phyloP scores from a whole-genome alignment of 1,140 invertebrate species.

The Scaptomyza pallida region DNA sequence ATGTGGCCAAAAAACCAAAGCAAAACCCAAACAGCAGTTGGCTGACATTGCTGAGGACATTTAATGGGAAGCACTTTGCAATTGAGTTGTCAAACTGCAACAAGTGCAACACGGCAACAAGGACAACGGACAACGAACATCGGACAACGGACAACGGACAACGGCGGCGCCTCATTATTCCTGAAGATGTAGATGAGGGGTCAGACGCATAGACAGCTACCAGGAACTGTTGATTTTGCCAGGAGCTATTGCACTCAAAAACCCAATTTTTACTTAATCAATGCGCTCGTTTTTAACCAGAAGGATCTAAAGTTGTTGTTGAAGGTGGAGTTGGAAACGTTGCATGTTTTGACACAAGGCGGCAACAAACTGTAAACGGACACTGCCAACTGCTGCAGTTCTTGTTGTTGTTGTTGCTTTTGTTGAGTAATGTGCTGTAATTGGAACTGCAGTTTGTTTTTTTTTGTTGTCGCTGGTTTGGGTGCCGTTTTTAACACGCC shows the following conservation, averaged over 20 bases:
- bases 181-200: slow-evolving; percentile 21
- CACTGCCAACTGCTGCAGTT: slow-evolving; percentile 24
- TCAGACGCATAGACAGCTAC: slow-evolving; percentile 10
- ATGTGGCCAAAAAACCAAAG: slow-evolving; percentile 26
- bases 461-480: slow-evolving; percentile 8
- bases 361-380: slow-evolving; percentile 49
- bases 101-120: slow-evolving; percentile 3
- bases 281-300: slow-evolving; percentile 66
- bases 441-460: slow-evolving; percentile 56
- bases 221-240: slow-evolving; percentile 9
- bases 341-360: slow-evolving; percentile 72
- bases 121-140: slow-evolving; percentile 14
- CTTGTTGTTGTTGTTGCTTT: slow-evolving; percentile 22
- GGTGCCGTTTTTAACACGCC: slow-evolving; percentile 60
- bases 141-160: slow-evolving; percentile 9
- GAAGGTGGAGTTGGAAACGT: slow-evolving; percentile 35
- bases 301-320: slow-evolving; percentile 21
- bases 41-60: slow-evolving; percentile 31
- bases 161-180: slow-evolving; percentile 44
- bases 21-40: slow-evolving; percentile 70
- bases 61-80: slow-evolving; percentile 73
- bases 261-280: slow-evolving; percentile 70
- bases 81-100: slow-evolving; percentile 62
- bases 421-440: slow-evolving; percentile 56
- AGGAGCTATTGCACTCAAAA: slow-evolving; percentile 2